Percentiles rank a stretch among this genome's conserved stretches.
These are phyloP conservation scores for Leptinotarsa tumamoca DNA, from an alignment of 2,888 invertebrate genomes.

Conservation along the genomic window DNA sequence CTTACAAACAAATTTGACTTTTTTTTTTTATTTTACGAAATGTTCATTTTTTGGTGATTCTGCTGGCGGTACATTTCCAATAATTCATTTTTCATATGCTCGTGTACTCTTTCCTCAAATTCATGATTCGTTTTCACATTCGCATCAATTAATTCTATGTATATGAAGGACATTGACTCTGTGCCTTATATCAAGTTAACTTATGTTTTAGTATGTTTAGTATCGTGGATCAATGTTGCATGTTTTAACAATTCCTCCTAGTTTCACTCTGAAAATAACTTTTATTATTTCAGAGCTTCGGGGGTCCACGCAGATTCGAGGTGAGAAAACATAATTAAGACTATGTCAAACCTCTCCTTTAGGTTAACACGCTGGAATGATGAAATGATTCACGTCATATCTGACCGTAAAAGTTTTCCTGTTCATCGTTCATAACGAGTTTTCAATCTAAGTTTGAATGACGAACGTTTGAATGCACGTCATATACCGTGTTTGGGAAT, in stretches of 20 bases:
- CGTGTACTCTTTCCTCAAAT: too few species aligned
- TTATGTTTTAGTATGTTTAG: too few species aligned
- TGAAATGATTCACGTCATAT: background rate
- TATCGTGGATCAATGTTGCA: slow-evolving; percentile 3
- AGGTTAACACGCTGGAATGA: slow-evolving; percentile 2
- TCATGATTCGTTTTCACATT: too few species aligned
- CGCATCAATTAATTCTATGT: too few species aligned
- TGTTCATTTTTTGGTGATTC: too few species aligned
- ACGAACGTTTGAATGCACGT: background rate
- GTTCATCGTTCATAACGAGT: slow-evolving; percentile 6
- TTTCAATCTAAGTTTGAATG: slow-evolving; percentile 4
- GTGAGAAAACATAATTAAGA: slow-evolving; percentile 13
- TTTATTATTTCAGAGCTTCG: slow-evolving; percentile 13
- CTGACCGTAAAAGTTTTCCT: background rate
- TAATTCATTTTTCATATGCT: too few species aligned
- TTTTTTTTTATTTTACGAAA: too few species aligned
- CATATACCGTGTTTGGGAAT: background rate
- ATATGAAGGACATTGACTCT: too few species aligned
- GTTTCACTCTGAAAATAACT: slow-evolving; percentile 2
- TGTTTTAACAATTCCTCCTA: background rate
- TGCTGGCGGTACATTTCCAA: too few species aligned
- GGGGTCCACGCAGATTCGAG: slow-evolving; percentile 13
- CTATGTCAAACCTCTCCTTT: background rate
- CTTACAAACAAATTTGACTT: too few species aligned
- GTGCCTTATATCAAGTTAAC: too few species aligned